Evolutionary conservation across 1,140 invertebrate genomes (phyloP).

Genomic region (Drosophila sturtevanti): DNA sequence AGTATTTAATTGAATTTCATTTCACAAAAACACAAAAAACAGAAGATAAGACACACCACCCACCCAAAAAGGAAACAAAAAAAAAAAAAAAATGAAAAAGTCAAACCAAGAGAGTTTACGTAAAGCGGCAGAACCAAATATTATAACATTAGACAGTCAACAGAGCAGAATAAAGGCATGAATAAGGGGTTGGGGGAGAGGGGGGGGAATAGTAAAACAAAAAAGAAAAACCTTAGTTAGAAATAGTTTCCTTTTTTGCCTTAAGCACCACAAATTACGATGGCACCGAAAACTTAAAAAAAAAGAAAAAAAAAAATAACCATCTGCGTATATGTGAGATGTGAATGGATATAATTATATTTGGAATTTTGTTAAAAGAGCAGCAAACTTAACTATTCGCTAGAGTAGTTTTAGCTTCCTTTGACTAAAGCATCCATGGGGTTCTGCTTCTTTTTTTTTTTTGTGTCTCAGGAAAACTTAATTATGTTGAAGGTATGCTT

Average conservation of each 20-base stretch:
- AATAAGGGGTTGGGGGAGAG: background rate
- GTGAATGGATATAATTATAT: background rate
- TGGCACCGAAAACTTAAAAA: background rate
- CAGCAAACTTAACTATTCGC: background rate
- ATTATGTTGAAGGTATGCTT: too few species aligned
- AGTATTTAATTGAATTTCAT: slow-evolving; percentile 66
- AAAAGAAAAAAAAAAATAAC: too few species aligned
- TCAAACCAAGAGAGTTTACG: background rate
- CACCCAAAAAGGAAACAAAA: background rate
- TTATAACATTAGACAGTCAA: slow-evolving; percentile 22
- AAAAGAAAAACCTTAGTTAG: too few species aligned
- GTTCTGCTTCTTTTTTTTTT: too few species aligned
- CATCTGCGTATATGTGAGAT: background rate
- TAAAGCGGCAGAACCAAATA: slow-evolving; percentile 7
- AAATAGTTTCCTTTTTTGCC: background rate
- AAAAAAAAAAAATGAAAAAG: background rate
- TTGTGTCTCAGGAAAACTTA: too few species aligned
- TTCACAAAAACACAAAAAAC: slow-evolving; percentile 26
- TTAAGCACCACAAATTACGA: background rate
- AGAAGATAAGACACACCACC: background rate
- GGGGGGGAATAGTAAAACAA: too few species aligned
- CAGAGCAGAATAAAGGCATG: background rate
- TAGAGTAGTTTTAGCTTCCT: background rate
- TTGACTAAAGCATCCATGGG: background rate
- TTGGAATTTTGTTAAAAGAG: background rate